Conservation (phyloP, 2,113 vertebrate genomes). For the Grallaria varia region DNA sequence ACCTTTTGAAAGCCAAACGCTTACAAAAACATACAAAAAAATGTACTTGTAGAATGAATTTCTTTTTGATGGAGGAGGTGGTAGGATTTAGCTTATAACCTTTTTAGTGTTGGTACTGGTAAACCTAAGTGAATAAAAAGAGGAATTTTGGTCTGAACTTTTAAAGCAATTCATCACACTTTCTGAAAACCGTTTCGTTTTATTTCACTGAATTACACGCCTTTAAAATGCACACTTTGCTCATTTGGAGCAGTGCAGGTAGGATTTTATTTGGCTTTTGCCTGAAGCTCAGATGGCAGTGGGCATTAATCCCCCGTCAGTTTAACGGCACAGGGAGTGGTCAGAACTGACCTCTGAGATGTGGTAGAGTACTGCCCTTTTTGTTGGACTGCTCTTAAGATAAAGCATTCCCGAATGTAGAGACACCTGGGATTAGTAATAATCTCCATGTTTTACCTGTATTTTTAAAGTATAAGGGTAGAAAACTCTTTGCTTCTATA, state of each 20-base stretch:
- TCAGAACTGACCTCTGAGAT: not conserved
- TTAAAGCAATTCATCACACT: not conserved
- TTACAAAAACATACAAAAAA: rapidly evolving
- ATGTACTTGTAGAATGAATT: not conserved
- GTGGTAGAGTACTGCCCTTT: not conserved
- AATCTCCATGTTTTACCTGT: not conserved
- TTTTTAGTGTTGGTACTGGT: not conserved
- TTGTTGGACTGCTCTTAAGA: not conserved
- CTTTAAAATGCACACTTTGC: not conserved
- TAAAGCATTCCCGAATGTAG: not conserved
- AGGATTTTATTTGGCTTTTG: not conserved
- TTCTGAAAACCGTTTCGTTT: not conserved
- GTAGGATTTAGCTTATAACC: not conserved
- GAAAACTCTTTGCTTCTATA: not conserved
- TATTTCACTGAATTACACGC: not conserved
- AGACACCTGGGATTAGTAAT: not conserved
- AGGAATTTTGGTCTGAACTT: not conserved
- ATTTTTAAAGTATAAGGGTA: not conserved
- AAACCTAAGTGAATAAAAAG: not conserved
- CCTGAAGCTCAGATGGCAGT: not conserved
- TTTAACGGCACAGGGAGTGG: not conserved
- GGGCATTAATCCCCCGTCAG: not conserved
- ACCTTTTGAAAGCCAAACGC: not conserved
- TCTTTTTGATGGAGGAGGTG: not conserved
- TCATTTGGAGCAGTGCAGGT: not conserved